A percentile compares a stretch with the other conserved stretches of the same genome.
Conservation (phyloP, 2,113 vertebrate species). For the Ceyx cyanopectus region DNA sequence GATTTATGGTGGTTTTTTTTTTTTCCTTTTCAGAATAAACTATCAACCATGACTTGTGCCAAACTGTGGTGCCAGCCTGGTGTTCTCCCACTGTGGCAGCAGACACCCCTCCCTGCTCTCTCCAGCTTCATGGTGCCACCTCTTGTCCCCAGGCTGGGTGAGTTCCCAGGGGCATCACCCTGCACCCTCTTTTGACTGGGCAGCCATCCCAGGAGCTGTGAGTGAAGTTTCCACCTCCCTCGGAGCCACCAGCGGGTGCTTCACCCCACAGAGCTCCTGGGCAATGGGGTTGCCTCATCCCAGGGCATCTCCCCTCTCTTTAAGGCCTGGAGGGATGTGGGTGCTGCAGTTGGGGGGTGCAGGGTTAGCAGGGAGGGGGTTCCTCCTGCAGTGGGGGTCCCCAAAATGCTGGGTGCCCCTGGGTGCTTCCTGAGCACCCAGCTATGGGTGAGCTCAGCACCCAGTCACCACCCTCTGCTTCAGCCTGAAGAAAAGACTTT, state of each 20-base stretch:
- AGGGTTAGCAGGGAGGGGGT: not conserved
- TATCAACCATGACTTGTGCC: not conserved
- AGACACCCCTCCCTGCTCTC: not conserved
- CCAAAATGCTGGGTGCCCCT: not conserved
- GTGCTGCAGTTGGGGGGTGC: not conserved
- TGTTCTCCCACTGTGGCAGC: not conserved
- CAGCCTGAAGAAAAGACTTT: not conserved
- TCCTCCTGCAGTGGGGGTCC: not conserved
- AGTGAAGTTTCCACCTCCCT: not conserved
- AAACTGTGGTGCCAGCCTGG: not conserved
- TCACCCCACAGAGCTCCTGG: not conserved
- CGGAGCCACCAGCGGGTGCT: not conserved
- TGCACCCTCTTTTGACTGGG: not conserved
- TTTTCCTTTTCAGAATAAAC: not conserved
- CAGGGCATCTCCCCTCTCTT: not conserved
- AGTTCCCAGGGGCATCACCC: not conserved
- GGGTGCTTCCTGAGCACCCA: not conserved
- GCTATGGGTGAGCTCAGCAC: not conserved
- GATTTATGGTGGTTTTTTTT: not conserved
- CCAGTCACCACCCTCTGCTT: accelerated
- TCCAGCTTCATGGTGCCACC: not conserved
- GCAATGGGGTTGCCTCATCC: not conserved
- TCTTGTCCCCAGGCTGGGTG: not conserved
- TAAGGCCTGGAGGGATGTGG: not conserved
- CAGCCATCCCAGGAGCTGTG: not conserved